These are phyloP conservation scores for Congeria kusceri DNA, from an alignment of 2,888 invertebrate genomes.

Conservation along the genomic window DNA sequence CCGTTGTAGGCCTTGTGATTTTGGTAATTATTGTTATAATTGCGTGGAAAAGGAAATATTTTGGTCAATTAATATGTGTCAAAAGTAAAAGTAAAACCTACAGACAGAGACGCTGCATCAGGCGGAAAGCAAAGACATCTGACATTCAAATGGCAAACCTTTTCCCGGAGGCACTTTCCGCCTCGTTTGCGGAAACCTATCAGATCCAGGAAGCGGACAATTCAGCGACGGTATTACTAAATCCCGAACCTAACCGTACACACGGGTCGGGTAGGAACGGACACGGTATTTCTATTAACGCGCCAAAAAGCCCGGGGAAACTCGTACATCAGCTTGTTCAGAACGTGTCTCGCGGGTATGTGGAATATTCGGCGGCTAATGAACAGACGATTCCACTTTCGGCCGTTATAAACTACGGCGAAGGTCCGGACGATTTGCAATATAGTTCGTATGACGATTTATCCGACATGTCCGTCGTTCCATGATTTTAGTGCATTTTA, in stretches of 20 bases:
- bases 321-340: slow-evolving; percentile 38
- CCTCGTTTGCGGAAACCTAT: neutral
- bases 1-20: slow-evolving; percentile 20
- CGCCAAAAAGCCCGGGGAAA: slow-evolving; percentile 54
- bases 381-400: slow-evolving; percentile 51
- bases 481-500: too few species aligned
- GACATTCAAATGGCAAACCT: neutral
- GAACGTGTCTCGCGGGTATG: slow-evolving; percentile 41
- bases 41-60: slow-evolving; percentile 43
- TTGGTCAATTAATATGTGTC: slow-evolving; percentile 34
- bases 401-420: slow-evolving; percentile 50
- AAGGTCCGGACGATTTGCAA: slow-evolving; percentile 1
- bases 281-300: slow-evolving; percentile 34
- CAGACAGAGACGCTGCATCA: too few species aligned
- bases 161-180: neutral
- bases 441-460: too few species aligned
- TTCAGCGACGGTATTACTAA: neutral
- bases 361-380: slow-evolving; percentile 44
- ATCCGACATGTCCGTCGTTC: too few species aligned
- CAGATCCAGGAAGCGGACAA: neutral
- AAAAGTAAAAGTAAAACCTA: neutral
- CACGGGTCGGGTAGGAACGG: slow-evolving; percentile 10
- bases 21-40: slow-evolving; percentile 25
- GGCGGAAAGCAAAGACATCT: slow-evolving; percentile 3
- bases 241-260: neutral